Conservation (phyloP, 2,113 vertebrate genomes). For the Picathartes gymnocephalus region DNA sequence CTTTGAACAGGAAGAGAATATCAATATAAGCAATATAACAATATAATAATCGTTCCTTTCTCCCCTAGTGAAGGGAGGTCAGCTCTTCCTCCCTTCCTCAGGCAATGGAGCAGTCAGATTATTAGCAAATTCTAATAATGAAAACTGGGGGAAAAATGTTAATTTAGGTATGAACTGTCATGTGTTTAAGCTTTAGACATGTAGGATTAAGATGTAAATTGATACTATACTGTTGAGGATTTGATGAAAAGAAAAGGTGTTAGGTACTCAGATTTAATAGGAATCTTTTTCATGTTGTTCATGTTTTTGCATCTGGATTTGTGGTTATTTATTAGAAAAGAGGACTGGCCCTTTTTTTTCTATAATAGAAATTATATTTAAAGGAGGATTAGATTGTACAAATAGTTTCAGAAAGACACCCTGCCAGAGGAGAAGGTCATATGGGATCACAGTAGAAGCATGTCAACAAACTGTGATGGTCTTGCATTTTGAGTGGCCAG, state of each 20-base stretch:
- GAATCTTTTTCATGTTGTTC: background rate
- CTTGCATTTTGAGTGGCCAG: background rate
- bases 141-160: background rate
- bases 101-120: background rate
- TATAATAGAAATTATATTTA: background rate
- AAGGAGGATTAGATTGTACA: background rate
- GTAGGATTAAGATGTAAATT: slow-evolving; percentile 4
- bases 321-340: background rate
- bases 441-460: background rate
- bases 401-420: background rate
- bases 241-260: background rate
- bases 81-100: background rate
- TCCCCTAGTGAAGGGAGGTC: background rate
- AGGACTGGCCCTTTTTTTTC: background rate
- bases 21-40: background rate
- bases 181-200: background rate
- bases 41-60: background rate
- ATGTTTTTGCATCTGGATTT: background rate
- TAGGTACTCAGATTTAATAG: background rate
- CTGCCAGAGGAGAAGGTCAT: background rate
- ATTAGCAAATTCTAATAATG: background rate
- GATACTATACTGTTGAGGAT: background rate
- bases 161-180: background rate
- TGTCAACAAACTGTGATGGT: background rate
- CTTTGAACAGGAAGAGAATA: background rate